A percentile compares a stretch with the other conserved stretches of the same genome.
Conservation (phyloP, 2,888 invertebrate species). For the Scrobipalpa costella region DNA sequence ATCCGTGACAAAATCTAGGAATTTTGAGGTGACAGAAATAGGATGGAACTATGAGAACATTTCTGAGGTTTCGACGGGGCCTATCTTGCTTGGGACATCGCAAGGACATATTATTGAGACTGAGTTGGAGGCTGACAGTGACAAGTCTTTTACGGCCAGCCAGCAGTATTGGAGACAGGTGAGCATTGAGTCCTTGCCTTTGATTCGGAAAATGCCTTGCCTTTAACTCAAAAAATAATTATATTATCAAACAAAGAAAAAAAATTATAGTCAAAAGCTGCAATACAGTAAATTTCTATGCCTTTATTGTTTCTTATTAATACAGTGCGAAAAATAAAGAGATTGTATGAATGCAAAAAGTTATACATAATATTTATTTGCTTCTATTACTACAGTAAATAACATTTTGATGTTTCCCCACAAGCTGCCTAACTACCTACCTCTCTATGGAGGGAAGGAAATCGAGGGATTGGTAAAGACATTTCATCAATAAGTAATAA, state of each 20-base stretch:
- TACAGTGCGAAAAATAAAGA: neutral
- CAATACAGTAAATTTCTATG: no score
- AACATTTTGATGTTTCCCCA: slow-evolving; percentile 41
- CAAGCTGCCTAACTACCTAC: slow-evolving; percentile 89
- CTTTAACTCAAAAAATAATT: neutral
- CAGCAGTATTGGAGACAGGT: slow-evolving; percentile 95
- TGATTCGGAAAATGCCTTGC: no score
- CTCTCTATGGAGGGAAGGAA: slow-evolving; percentile 87
- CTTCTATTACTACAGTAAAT: neutral
- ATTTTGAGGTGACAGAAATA: slow-evolving; percentile 93
- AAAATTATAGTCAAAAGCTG: neutral
- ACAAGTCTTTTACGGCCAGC: slow-evolving; percentile 88
- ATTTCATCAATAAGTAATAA: neutral
- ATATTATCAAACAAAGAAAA: neutral
- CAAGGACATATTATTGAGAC: slow-evolving; percentile 95
- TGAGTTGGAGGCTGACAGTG: slow-evolving; percentile 90
- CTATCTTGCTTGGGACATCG: slow-evolving; percentile 94
- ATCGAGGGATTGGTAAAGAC: slow-evolving; percentile 86
- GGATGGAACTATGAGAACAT: slow-evolving; percentile 92
- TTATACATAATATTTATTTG: neutral
- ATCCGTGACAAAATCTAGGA: slow-evolving; percentile 82
- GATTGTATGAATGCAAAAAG: neutral
- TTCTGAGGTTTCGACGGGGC: slow-evolving; percentile 86
- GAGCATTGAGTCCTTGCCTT: slow-evolving; percentile 33
- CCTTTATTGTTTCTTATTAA: neutral